Evolutionary conservation across 2,797 vertebrate genomes (phyloP), one percentile per base, ranked within the genome.

Genomic region (Crenuchus spilurus): DNA sequence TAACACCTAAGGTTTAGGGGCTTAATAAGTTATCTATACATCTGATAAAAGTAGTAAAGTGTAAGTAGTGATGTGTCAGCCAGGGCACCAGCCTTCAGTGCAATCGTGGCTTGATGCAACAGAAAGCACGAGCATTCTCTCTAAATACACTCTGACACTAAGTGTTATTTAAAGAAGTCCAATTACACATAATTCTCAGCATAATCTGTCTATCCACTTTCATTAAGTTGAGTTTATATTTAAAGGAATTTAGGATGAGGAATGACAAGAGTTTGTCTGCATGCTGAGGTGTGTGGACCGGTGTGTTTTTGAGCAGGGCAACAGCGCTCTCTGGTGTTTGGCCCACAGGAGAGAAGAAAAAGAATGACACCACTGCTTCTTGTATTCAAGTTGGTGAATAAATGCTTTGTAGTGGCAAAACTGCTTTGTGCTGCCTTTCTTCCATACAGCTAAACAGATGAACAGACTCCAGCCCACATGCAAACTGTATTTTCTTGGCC

Each of bases 111-210:
- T 70, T 69, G 20, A n/a, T 52, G 51, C 49, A 22, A 42, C 73
- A 69, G 20, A 57, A 42, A 37, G 31, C 16, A 35, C 42, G 22
- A 30, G 20, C 35, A 35, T 33, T 61, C 16, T 54, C 52, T 31
- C 84, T 84, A 87, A 87, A 85, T 81, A 86, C 82, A 77, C 77
- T 82, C 71, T 80, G 80, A 75, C 83, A 78, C 67, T 75, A 76
- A 84, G 81, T 82, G 83, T 86, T 91, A 88, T 90, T 90, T 91
- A 90, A 89, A 87, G 87, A 86, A 88, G 83, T 88, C 84, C 86
- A 89, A 90, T 91, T 91, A 92, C 85, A 86, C 24, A 74, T 87
- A 86, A 86, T 87, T 87, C 84, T 87, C 82, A 76, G 85, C 86
- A 87, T 90, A 89, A 90, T 89, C 82, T 87, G 82, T 86, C 82